Evolutionary conservation across 2,797 vertebrate genomes (phyloP).

Genomic region (Eleutherodactylus coqui): DNA sequence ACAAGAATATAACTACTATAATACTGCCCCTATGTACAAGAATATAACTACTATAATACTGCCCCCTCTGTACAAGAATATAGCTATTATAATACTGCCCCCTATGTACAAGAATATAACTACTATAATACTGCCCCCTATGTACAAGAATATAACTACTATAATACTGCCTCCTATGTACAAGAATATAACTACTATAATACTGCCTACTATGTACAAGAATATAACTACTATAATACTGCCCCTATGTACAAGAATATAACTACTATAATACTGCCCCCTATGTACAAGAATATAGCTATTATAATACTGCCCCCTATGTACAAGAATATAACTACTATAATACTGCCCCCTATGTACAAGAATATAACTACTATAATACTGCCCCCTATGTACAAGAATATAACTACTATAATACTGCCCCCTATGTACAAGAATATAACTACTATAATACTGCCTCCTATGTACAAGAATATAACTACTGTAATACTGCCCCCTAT

Average conservation of each 20-base stretch:
- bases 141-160: constrained; percentile 8
- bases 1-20: constrained; percentile 11
- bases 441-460: constrained; percentile 1
- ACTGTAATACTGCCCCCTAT: background rate
- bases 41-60: constrained; percentile 8
- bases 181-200: constrained; percentile 1
- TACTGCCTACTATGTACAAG: background rate
- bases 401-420: constrained; percentile 5
- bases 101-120: constrained; percentile 3
- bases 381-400: background rate
- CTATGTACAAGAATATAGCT: constrained; percentile 4
- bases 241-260: background rate
- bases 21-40: background rate
- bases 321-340: constrained; percentile 1
- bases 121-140: background rate
- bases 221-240: background rate
- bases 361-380: constrained; percentile 12
- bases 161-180: constrained; percentile 3
- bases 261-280: background rate
- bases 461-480: constrained; percentile 15
- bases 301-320: background rate
- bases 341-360: constrained; percentile 1
- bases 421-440: constrained; percentile 4
- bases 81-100: background rate
- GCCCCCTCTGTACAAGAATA: background rate